phyloP scores from a whole-genome alignment of 2,113 vertebrate species.

The Galemys pyrenaicus region DNA sequence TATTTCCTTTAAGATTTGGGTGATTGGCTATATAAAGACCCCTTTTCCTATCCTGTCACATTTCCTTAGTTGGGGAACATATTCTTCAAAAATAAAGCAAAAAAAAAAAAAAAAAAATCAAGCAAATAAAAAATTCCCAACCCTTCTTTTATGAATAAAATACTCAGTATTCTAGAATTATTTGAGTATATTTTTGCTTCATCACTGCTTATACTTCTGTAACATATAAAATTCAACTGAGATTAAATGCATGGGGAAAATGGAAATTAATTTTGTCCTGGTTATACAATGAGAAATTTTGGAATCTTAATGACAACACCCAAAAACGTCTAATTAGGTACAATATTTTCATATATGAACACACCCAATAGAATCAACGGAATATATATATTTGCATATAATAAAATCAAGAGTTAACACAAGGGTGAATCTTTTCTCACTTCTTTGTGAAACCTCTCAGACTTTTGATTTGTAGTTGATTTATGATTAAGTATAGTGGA shows the following conservation, averaged over 20 bases:
- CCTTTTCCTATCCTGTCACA: neutral
- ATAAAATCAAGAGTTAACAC: neutral
- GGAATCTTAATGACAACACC: neutral
- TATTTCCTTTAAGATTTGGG: neutral
- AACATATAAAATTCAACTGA: neutral
- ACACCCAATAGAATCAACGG: neutral
- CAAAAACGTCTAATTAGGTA: neutral
- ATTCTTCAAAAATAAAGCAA: slow-evolving; percentile 2
- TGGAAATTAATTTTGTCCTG: neutral
- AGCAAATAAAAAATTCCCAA: neutral
- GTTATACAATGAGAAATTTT: slow-evolving; percentile 19
- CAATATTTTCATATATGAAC: neutral
- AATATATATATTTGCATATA: neutral
- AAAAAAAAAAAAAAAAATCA: neutral
- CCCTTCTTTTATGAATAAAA: slow-evolving; percentile 28
- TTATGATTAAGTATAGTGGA: neutral
- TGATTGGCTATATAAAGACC: neutral
- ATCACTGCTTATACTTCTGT: neutral
- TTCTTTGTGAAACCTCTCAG: neutral
- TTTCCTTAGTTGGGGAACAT: slow-evolving; percentile 9
- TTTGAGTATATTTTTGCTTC: neutral
- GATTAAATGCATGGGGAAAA: neutral
- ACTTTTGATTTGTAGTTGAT: neutral
- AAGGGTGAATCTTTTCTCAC: neutral
- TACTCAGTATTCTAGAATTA: neutral